Evolutionary conservation across 2,797 vertebrate species (phyloP), one percentile per base, ranked within the genome.

Genomic region (Channa striata): DNA sequence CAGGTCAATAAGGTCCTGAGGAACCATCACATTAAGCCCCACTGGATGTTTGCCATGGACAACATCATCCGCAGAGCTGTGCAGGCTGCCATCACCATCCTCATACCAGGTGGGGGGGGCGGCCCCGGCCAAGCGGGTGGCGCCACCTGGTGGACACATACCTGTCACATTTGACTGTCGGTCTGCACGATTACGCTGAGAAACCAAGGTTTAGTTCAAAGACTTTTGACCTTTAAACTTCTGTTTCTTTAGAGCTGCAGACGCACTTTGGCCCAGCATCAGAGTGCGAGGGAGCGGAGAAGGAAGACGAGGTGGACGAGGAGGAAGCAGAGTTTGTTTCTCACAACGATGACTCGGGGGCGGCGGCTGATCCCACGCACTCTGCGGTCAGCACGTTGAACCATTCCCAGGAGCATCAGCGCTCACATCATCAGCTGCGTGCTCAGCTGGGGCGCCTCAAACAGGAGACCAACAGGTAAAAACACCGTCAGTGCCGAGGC

Each of bases 31-130:
- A 97, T 97, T 71, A 96, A 96, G 80, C 95, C 97, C 13, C 96
- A 98, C 50, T 98, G 97, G 97, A 97, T 99, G 96, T 99, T 97
- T 85, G 96, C 96, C 0, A 98, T 98, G 97, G 96, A 99, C 80
- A 97, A 96, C 89, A 97, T 99, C 85, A 96, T 99, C 87, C 94
- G 95, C 20, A 90, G 94, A 44, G 97, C 97, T 0, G 97, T 99
- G 67, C 96, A 98, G 92, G 95, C 96, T 2, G 97, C 97, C 0
- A 95, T 97, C 82, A 96, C 95, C 74, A 97, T 97, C 86, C 95
- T 99, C 71, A 97, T 96, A 72, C 96, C 97, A 92, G 97, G 97
- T 94, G 59, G 43, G 85, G 5, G 7, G 36, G 5, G 50, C 39
- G 21, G n/a, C 9, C 2, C 5, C 20, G 21, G 8, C 44, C 10